Conservation (phyloP, 2,113 vertebrate species). For the Fregetta grallaria region DNA sequence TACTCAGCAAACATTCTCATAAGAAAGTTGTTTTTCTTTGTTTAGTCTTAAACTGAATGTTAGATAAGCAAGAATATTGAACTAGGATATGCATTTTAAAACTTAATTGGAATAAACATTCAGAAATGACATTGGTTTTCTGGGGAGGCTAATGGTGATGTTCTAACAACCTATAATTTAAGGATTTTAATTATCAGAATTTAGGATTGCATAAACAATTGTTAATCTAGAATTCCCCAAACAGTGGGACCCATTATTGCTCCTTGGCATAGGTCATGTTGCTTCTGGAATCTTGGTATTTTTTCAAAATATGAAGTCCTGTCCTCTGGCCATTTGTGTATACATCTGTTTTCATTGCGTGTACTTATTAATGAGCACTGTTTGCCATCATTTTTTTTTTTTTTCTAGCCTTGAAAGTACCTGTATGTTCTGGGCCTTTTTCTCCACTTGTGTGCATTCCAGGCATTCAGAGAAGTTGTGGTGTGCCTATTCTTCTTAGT, state of each 20-base stretch:
- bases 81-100: background rate
- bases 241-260: background rate
- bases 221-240: background rate
- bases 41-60: background rate
- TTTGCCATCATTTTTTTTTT: background rate
- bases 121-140: background rate
- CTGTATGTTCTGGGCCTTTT: background rate
- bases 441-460: background rate
- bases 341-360: background rate
- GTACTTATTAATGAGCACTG: background rate
- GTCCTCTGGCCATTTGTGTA: background rate
- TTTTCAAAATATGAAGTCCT: background rate
- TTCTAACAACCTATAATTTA: background rate
- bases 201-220: background rate
- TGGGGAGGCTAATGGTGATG: background rate
- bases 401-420: background rate
- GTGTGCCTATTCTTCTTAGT: background rate
- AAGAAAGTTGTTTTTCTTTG: background rate
- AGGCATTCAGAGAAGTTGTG: background rate
- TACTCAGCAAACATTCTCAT: background rate
- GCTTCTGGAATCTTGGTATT: background rate
- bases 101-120: background rate
- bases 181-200: background rate
- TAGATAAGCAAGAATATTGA: background rate
- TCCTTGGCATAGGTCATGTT: background rate